Evolutionary conservation across 2,113 vertebrate species (phyloP).

Genomic region (Poeciliopsis prolifica): DNA sequence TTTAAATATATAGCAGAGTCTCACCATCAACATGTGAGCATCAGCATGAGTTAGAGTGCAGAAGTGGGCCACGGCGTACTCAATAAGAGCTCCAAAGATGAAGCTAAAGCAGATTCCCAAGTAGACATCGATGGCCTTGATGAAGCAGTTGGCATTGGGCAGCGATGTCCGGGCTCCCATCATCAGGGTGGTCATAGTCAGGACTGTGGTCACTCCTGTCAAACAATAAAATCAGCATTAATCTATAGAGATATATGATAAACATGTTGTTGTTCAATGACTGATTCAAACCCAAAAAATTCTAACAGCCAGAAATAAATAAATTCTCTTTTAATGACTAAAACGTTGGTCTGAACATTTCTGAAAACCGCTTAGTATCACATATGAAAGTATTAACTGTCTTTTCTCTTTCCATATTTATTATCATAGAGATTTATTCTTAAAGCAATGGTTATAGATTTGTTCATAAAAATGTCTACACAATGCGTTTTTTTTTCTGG

Average conservation of each 20-base stretch:
- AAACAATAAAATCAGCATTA: background rate
- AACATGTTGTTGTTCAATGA: background rate
- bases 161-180: constrained; percentile 90
- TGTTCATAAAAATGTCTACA: background rate
- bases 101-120: constrained; percentile 92
- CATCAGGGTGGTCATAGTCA: constrained; percentile 93
- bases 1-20: constrained; percentile 1
- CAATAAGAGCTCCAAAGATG: constrained; percentile 89
- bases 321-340: background rate
- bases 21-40: constrained; percentile 79
- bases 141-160: constrained; percentile 91
- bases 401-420: background rate
- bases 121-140: constrained; percentile 91
- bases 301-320: background rate
- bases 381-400: background rate
- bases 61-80: constrained; percentile 91
- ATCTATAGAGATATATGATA: background rate
- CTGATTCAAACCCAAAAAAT: background rate
- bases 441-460: background rate
- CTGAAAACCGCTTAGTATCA: background rate
- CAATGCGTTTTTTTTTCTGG: background rate
- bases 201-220: constrained; percentile 87
- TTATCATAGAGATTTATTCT: background rate
- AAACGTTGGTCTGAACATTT: background rate
- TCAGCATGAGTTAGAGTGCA: constrained; percentile 82